phyloP scores from a whole-genome alignment of 2,888 invertebrate genomes.

The Fragum sueziense region DNA sequence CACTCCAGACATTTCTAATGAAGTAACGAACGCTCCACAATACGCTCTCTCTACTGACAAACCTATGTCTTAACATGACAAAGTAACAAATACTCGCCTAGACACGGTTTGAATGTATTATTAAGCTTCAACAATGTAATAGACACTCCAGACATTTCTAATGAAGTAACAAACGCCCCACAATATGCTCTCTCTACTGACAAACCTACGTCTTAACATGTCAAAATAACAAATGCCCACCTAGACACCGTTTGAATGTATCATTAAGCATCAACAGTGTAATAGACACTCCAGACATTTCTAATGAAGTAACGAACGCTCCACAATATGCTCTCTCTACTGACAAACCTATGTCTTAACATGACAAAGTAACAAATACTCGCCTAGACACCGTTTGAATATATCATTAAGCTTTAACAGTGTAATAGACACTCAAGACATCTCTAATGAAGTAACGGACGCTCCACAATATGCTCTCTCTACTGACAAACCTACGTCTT shows the following conservation, averaged over 20 bases:
- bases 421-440: conserved; percentile 90
- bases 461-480: conserved; percentile 85
- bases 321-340: conserved; percentile 86
- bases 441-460: conserved; percentile 90
- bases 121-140: conserved; percentile 85
- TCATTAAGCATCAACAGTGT: conserved; percentile 84
- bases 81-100: conserved; percentile 64
- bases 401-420: conserved; percentile 82
- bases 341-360: conserved; percentile 80
- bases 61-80: too few species aligned
- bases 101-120: conserved; percentile 70
- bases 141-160: conserved; percentile 91
- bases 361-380: neutral
- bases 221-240: conserved; percentile 55
- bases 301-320: conserved; percentile 88
- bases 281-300: conserved; percentile 90
- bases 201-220: conserved; percentile 82
- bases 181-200: conserved; percentile 85
- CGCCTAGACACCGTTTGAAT: conserved; percentile 73
- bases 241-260: conserved; percentile 70
- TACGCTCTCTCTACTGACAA: conserved; percentile 85
- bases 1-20: conserved; percentile 90
- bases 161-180: conserved; percentile 88
- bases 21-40: conserved; percentile 87
- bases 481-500: conserved; percentile 82